Evolutionary conservation across 2,888 invertebrate genomes (phyloP).

Genomic region (Lasioglossum malachurum): DNA sequence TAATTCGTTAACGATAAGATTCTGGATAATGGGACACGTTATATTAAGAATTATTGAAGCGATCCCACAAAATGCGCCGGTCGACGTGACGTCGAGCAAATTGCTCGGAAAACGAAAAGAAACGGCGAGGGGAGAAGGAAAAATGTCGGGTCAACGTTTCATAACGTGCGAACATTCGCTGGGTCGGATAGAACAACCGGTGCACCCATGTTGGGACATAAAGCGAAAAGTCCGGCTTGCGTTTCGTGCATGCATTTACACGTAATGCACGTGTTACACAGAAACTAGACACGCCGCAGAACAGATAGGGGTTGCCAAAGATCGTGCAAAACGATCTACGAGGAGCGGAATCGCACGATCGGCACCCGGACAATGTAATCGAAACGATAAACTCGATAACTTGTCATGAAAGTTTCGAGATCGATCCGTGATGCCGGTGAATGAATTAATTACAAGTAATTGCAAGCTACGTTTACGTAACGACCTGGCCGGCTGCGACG

Average conservation of each 20-base stretch:
- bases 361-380: conserved; percentile 65
- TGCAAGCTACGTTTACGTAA: conserved; percentile 46
- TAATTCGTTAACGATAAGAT: too few relatives aligned
- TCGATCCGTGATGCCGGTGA: conserved; percentile 43
- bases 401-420: conserved; percentile 66
- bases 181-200: conserved; percentile 11
- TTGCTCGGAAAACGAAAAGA: conserved; percentile 23
- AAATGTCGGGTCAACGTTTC: conserved; percentile 22
- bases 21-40: too few relatives aligned
- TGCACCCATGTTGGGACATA: neutral
- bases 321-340: conserved; percentile 55
- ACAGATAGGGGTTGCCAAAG: conserved; percentile 46
- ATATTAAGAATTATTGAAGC: too few relatives aligned
- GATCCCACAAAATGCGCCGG: neutral
- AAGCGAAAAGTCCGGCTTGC: conserved; percentile 37
- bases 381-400: conserved; percentile 62
- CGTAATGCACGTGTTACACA: conserved; percentile 51
- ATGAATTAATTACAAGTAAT: conserved; percentile 61
- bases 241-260: conserved; percentile 36
- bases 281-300: conserved; percentile 53
- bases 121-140: neutral
- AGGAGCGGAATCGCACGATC: conserved; percentile 50
- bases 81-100: conserved; percentile 25
- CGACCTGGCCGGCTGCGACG: neutral
- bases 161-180: conserved; percentile 10